Conservation (phyloP, 2,888 invertebrate genomes). For the Hyposoter didymator region DNA sequence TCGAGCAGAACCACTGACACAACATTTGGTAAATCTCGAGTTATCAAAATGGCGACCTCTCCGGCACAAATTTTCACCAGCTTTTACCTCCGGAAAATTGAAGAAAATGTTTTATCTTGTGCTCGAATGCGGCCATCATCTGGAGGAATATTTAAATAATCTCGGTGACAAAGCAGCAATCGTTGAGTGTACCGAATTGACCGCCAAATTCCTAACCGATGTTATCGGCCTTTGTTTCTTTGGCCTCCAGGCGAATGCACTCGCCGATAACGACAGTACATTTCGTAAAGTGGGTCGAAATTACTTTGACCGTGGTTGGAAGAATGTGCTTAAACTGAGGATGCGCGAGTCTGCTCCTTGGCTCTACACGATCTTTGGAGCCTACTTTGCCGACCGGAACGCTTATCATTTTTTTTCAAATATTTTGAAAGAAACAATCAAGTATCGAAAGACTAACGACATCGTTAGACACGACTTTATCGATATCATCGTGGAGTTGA, state of each 20-base stretch:
- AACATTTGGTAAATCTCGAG: slow-evolving; percentile 81
- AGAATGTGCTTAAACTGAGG: slow-evolving; percentile 66
- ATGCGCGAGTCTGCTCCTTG: slow-evolving; percentile 68
- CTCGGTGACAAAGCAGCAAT: slow-evolving; percentile 64
- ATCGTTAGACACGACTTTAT: slow-evolving; percentile 86
- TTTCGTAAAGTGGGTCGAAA: slow-evolving; percentile 82
- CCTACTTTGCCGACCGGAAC: slow-evolving; percentile 48
- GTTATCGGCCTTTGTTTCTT: slow-evolving; percentile 84
- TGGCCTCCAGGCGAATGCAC: slow-evolving; percentile 83
- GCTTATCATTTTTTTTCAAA: slow-evolving; percentile 84
- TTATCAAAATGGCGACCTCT: slow-evolving; percentile 84
- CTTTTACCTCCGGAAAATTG: slow-evolving; percentile 85
- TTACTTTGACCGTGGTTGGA: slow-evolving; percentile 73
- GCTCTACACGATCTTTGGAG: slow-evolving; percentile 65
- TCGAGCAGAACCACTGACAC: slow-evolving; percentile 80
- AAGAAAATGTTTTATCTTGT: slow-evolving; percentile 84
- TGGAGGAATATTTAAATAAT: slow-evolving; percentile 76
- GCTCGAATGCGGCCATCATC: slow-evolving; percentile 79
- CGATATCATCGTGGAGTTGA: slow-evolving; percentile 85
- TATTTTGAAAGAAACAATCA: slow-evolving; percentile 84
- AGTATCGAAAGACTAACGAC: slow-evolving; percentile 84
- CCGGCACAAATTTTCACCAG: slow-evolving; percentile 83
- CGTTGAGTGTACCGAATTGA: slow-evolving; percentile 78
- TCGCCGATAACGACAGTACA: slow-evolving; percentile 80
- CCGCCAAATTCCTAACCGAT: slow-evolving; percentile 83